Percentiles rank a stretch among this genome's conserved stretches.
Evolutionary conservation across 2,888 invertebrate species (phyloP).

Genomic region (Stenolophus ochropezus): DNA sequence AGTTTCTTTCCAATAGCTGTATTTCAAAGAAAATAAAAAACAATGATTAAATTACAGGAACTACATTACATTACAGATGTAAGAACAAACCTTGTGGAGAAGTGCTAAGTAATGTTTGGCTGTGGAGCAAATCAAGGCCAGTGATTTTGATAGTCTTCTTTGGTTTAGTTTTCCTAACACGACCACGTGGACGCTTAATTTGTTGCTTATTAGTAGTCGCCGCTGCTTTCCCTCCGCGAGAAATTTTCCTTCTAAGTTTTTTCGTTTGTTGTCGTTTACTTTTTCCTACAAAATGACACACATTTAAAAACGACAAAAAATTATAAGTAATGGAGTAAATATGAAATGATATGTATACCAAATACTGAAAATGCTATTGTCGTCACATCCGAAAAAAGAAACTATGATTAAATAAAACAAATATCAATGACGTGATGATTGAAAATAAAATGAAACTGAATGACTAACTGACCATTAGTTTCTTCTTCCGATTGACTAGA

Average conservation of each 20-base stretch:
- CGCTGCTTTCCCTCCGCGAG: slow-evolving; percentile 72
- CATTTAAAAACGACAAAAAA: not conserved
- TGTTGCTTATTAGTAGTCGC: slow-evolving; percentile 66
- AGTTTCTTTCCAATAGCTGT: slow-evolving; percentile 80
- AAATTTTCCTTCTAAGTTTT: slow-evolving; percentile 74
- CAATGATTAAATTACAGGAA: not conserved
- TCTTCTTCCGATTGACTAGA: slow-evolving; percentile 80
- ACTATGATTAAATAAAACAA: slow-evolving; percentile 27
- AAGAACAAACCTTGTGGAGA: slow-evolving; percentile 79
- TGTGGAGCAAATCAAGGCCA: slow-evolving; percentile 91
- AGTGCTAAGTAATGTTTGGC: slow-evolving; percentile 91
- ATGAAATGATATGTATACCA: not conserved
- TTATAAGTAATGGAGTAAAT: not conserved
- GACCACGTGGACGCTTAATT: slow-evolving; percentile 74
- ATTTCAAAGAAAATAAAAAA: not conserved
- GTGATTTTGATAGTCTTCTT: slow-evolving; percentile 86
- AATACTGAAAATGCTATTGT: not conserved
- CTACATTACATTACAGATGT: not conserved
- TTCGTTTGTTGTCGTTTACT: slow-evolving; percentile 72
- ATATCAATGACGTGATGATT: slow-evolving; percentile 41
- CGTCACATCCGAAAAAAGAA: slow-evolving; percentile 26
- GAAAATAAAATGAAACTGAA: slow-evolving; percentile 9
- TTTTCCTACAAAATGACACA: slow-evolving; percentile 62
- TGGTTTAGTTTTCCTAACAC: slow-evolving; percentile 78
- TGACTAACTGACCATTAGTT: slow-evolving; percentile 71